A percentile compares a stretch with the other conserved stretches of the same genome.
Conservation (phyloP, 2,113 vertebrate genomes). For the Kryptolebias marmoratus region DNA sequence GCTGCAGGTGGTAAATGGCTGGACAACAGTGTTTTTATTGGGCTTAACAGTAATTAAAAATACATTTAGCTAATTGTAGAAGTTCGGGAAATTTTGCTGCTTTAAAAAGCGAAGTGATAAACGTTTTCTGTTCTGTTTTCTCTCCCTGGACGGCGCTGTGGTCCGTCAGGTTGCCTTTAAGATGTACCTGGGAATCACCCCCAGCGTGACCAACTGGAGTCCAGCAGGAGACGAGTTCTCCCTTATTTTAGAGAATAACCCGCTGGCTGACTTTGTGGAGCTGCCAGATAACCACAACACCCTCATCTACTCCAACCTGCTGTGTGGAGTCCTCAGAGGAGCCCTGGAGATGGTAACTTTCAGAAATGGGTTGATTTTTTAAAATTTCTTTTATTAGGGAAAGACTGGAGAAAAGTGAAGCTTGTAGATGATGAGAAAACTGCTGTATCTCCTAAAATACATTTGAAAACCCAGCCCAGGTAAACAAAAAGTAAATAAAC, state of each 20-base stretch:
- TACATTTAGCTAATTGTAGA: no score
- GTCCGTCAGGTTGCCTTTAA: conserved; percentile 91
- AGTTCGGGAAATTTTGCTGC: no score
- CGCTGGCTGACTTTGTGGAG: conserved; percentile 97
- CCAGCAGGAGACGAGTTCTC: conserved; percentile 98
- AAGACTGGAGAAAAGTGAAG: not conserved
- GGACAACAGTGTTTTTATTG: no score
- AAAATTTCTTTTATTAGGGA: not conserved
- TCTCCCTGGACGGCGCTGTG: not conserved
- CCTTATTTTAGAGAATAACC: conserved; percentile 96
- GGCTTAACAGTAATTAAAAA: no score
- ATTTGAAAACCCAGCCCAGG: no score
- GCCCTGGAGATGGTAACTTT: conserved; percentile 96
- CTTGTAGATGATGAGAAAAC: not conserved
- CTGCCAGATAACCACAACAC: conserved; percentile 95
- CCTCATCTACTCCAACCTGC: conserved; percentile 94
- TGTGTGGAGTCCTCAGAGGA: conserved; percentile 94
- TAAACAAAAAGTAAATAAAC: not conserved
- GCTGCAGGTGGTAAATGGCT: no score
- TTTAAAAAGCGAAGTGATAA: not conserved
- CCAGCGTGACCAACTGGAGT: conserved; percentile 98
- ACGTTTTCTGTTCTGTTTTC: not conserved
- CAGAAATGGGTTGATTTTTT: not conserved
- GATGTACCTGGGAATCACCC: conserved; percentile 97
- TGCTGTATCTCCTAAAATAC: not conserved